Conservation (phyloP, 2,113 vertebrate species). For the Thinocorus orbignyianus region DNA sequence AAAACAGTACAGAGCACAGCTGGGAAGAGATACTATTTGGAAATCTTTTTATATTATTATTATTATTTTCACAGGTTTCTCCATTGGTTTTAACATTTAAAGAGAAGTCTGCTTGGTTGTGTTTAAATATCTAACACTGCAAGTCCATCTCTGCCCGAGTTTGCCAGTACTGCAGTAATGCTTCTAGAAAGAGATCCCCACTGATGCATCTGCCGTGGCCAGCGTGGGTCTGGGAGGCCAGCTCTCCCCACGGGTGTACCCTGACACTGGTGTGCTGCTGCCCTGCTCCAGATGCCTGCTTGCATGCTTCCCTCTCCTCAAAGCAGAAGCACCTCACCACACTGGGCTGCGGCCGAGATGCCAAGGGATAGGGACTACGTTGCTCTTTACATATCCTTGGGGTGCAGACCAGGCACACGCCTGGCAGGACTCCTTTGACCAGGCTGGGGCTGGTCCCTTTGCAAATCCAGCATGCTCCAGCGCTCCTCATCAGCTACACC, state of each 20-base stretch:
- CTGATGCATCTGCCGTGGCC: neutral
- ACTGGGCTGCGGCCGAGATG: neutral
- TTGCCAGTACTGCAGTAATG: neutral
- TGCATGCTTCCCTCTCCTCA: neutral
- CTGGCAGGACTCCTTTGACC: neutral
- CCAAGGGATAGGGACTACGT: neutral
- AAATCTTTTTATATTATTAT: neutral
- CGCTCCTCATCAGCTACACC: neutral
- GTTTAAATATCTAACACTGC: rapidly evolving
- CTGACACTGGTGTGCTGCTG: rapidly evolving
- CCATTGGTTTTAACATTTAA: neutral
- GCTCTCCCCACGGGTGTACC: neutral
- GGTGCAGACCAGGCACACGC: neutral
- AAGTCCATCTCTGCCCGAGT: neutral
- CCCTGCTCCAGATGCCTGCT: neutral
- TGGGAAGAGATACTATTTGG: neutral
- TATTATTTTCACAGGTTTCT: neutral
- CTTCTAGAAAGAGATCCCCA: neutral
- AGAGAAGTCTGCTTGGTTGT: neutral
- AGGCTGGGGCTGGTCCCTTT: rapidly evolving
- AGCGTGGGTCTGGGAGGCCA: neutral
- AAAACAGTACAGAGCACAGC: neutral
- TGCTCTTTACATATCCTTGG: neutral
- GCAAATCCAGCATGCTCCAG: neutral
- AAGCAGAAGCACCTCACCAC: neutral